Percentiles rank a stretch among this genome's conserved stretches.
phyloP scores from a whole-genome alignment of 1,140 invertebrate species.

The Trichomalopsis sarcophagae region DNA sequence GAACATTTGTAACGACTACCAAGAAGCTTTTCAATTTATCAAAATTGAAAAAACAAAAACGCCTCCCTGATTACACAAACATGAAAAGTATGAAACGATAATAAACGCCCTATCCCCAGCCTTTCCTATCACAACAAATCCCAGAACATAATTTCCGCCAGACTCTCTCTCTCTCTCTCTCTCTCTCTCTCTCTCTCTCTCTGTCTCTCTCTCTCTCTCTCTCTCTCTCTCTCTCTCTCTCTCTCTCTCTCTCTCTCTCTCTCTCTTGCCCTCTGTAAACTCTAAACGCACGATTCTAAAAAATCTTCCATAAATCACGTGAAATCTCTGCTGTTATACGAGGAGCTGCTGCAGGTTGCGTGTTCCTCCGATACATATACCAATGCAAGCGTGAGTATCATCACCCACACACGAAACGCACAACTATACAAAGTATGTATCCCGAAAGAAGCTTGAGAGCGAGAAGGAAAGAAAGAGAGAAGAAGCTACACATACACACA shows the following conservation, averaged over 20 bases:
- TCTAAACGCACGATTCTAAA: background rate
- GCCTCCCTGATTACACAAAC: background rate
- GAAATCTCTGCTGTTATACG: background rate
- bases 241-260: no score
- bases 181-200: no score
- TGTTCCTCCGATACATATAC: background rate
- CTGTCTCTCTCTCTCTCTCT: no score
- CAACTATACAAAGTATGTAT: background rate
- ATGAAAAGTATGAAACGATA: background rate
- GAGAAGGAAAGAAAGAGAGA: slow-evolving; percentile 6
- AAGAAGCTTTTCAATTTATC: no score
- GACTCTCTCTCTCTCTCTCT: no score
- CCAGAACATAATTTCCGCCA: background rate
- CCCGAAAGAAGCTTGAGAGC: background rate
- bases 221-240: no score
- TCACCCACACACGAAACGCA: background rate
- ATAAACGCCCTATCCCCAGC: background rate
- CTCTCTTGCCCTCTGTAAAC: no score
- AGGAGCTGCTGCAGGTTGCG: no score
- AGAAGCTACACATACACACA: background rate
- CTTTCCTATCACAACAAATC: background rate
- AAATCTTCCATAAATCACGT: background rate
- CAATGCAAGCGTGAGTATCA: no score
- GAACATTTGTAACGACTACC: no score
- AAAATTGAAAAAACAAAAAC: background rate